Base-by-base conservation (phyloP, 2,113 vertebrate genomes). In the Callorhinus ursinus region DNA sequence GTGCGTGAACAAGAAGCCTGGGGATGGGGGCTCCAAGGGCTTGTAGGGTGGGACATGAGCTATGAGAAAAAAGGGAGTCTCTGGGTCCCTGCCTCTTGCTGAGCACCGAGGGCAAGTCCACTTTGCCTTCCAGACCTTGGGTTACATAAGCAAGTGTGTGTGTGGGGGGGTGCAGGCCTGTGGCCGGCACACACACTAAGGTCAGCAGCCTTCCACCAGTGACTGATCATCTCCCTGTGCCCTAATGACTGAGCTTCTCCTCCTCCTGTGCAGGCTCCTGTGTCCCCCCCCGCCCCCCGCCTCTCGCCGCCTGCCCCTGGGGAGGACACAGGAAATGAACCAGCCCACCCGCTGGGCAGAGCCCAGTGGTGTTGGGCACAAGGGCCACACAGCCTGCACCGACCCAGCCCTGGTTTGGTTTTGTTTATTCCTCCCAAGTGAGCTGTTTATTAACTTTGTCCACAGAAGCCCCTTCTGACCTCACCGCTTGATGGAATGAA, bases 361-460 rank as follows among this genome's bases (percentile, higher is more conserved):
- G 22, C 26, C 1, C 22, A 11, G 24, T 14, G 57, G 19, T 46
- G 51, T 61, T 16, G 81, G 69, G 84, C 6, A 4, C 24, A 16
- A 21, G 69, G 72, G 59, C 93, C 21, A 1, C 1, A 11, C 67
- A 82, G 21, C 59, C 55, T 11, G 42, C 19, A 2, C 59, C 1
- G 2, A 15, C 72, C 93, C 61, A 49, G 33, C 24, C 53, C 59
- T 59, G 72, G 14, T 24, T 95, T 89, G 77, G 71, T 95, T 96
- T 93, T 97, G 89, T 93, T 92, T 97, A 93, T 97, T 92, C 72
- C 92, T 97, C 65, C 22, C 39, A 5, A 76, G 55, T 84, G 57
- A 84, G 87, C 90, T 97, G 93, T 98, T 97, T 93, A 96, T 97
- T 95, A 97, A 96, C 89, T 95, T 18, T 0, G 6, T 90, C 87